Evolutionary conservation across 2,888 invertebrate species (phyloP), one percentile per base, ranked within the genome.

Genomic region (Phrixothrix hirtus): DNA sequence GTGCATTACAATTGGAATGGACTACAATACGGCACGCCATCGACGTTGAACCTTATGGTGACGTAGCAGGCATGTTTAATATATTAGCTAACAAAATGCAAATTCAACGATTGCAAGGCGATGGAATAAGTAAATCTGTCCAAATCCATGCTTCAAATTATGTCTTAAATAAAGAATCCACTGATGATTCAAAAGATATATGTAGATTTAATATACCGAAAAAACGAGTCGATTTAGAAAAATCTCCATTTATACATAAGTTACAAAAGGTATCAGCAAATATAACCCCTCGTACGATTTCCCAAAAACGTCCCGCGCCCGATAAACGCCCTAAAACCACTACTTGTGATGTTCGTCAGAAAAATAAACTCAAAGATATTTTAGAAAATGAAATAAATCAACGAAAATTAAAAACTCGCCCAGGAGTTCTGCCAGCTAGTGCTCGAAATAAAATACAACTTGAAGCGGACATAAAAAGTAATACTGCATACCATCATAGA

Each of bases 11-110:
- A 5, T 71, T 77, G 30, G 68, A 77, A 1, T 60, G 76, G 1
- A 68, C 74, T 17, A 78, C 78, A 32, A 75, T 84, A 4, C 75
- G 78, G 14, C 72, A 77, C 1, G 76, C 79, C 54, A 74, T 84
- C 25, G 77, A 77, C 41, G 75, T 77, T 0, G 81, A 83, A 47
- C 82, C 81, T 0, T 82, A 79, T 62, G 83, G 84, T 1, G 71
- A 79, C 13, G 63, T 81, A 11, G 84, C 80, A 1, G 85, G 84
- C 41, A 81, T 85, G 65, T 84, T 79, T 72, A 85, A 85, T 70
- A 83, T 86, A 48, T 75, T 81, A 7, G 54, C 60, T 2, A 67
- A 66, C 25, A 55, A 58, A 15, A 41, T 59, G 21, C 42, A 55
- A 42, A 37, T 55, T 17, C 49, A 60, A 37, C 59, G 60, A 55